Conservation (phyloP, 2,888 invertebrate genomes). For the Petrophora chlorosata region DNA sequence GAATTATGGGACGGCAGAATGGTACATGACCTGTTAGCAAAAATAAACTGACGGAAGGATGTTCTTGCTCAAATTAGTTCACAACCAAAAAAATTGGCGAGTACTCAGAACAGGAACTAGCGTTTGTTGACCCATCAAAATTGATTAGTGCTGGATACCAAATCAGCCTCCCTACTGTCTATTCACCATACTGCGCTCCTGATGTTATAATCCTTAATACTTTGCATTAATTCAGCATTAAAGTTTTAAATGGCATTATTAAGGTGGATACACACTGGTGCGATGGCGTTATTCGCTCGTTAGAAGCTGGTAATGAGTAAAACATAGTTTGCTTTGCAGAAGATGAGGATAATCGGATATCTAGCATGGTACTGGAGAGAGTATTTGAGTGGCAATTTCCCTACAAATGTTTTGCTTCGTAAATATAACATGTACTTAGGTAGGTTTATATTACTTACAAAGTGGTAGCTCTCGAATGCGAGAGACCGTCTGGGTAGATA, state of each 20-base stretch:
- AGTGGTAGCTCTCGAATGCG: no score
- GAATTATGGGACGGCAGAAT: no score
- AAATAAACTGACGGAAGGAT: no score
- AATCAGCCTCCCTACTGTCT: slow-evolving; percentile 29
- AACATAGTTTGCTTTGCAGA: neutral
- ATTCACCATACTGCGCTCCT: slow-evolving; percentile 53
- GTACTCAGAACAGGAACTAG: no score
- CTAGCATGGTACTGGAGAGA: neutral
- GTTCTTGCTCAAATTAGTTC: no score
- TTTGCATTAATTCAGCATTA: slow-evolving; percentile 68
- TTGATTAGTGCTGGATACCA: neutral
- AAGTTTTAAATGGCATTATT: slow-evolving; percentile 63
- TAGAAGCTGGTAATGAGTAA: slow-evolving; percentile 4
- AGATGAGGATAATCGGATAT: neutral
- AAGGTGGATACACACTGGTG: slow-evolving; percentile 31
- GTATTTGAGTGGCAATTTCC: neutral
- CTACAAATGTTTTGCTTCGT: no score
- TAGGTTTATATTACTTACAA: no score
- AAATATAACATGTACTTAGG: no score
- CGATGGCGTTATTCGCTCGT: slow-evolving; percentile 4
- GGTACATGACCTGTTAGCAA: no score
- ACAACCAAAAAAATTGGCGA: no score
- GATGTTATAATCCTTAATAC: slow-evolving; percentile 42
- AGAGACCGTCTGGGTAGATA: no score
- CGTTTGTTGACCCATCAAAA: no score